Conservation (phyloP, 2,797 vertebrate genomes). For the Prunella strophiata region DNA sequence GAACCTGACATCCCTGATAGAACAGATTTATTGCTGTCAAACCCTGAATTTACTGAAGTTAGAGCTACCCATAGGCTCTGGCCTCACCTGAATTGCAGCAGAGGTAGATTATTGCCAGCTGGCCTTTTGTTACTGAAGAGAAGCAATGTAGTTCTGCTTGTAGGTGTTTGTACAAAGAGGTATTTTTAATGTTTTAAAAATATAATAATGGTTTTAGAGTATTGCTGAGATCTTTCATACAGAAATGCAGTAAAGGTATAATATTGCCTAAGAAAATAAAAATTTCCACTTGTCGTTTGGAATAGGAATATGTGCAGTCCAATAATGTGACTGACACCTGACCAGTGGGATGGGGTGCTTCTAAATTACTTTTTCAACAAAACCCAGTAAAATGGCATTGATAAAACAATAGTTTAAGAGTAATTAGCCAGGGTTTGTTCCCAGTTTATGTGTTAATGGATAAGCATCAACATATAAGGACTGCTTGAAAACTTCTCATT, state of each 20-base stretch:
- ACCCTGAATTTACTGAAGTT: not conserved
- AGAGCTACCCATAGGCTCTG: not conserved
- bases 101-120: not conserved
- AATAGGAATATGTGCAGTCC: not conserved
- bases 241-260: not conserved
- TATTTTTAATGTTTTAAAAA: not conserved
- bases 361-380: not conserved
- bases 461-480: not conserved
- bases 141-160: not conserved
- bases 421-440: not conserved
- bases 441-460: not conserved
- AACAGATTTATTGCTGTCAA: not conserved
- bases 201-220: not conserved
- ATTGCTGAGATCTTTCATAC: not conserved
- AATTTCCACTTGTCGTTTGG: not conserved
- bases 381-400: not conserved
- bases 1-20: not conserved
- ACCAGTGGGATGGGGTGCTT: not conserved
- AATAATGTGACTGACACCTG: not conserved
- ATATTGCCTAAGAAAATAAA: not conserved
- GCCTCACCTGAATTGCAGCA: not conserved
- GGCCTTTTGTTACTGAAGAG: not conserved
- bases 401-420: not conserved
- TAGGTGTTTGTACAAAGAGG: not conserved
- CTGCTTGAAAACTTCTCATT: slow-evolving; percentile 45